Base-by-base conservation (phyloP, 2,888 invertebrate genomes). In the Flabesymbios commensalis region DNA sequence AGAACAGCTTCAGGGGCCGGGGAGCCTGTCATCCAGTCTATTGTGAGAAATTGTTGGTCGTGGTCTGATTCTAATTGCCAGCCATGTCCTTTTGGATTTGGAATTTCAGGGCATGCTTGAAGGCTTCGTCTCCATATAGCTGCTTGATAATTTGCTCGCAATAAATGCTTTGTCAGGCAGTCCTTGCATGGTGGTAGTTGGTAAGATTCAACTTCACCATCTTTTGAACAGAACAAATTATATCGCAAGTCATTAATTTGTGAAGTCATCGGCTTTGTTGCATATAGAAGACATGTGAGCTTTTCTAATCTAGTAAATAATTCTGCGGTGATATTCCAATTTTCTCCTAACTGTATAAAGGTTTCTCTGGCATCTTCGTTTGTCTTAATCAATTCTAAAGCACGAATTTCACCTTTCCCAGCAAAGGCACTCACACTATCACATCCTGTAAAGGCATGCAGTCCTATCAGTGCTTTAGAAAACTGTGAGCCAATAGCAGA, bases 131-230 rank as follows among this genome's bases (percentile, higher is more conserved):
- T 7, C 49, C 49, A 49, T 7, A 49, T 49, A 17, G 49, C 31
- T 7, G 49, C 45, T 22, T 45, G 45, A 45, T 45, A 45, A 22
- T 45, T 45, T 10, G 45, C 45, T 7, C 45, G 14, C 22, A 22
- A 10, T 7, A 22, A 14, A 45, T 45, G 45, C 22, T 19, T 14
- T 7, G 7, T 19, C 7, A 45, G 22, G 22, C 45, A 45, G 22
- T 45, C 45, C 10, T 22, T 10, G 45, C 45, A 45, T 45, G 45
- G 45, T n/a, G 45, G 45, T 24, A 45, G 24, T 22, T 45, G 45
- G 24, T 45, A 24, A 24, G n/a, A 19, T 24, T 45, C 17, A 45
- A 45, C 22, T 22, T 22, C 45, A 7, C 45, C 45, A 10, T 45
- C 22, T 7, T 22, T 45, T 10, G 17, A 10, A 45, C 45, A 45